A percentile compares a stretch with the other conserved stretches of the same genome.
Evolutionary conservation across 2,888 invertebrate species (phyloP).

Genomic region (Ashinkailepas kermadecensis): DNA sequence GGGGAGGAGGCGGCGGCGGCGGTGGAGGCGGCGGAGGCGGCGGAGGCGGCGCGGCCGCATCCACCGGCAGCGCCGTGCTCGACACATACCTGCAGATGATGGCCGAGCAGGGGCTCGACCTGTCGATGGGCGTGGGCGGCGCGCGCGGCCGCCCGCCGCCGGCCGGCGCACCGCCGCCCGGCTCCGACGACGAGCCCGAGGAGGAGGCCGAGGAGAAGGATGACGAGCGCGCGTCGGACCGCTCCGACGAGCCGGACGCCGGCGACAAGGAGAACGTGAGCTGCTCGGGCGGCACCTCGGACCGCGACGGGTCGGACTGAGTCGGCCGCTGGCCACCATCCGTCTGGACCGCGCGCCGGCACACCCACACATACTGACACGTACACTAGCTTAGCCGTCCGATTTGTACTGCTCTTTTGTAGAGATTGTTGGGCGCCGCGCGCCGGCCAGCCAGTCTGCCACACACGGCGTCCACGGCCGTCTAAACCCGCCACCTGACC

Average conservation of each 20-base stretch:
- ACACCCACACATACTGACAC: neutral
- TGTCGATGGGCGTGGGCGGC: slow-evolving; percentile 23
- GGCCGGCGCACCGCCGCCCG: neutral
- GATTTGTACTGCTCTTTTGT: slow-evolving; percentile 21
- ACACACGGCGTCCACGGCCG: neutral
- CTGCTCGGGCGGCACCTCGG: slow-evolving; percentile 19
- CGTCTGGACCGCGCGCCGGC: neutral
- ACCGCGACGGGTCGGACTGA: slow-evolving; percentile 14
- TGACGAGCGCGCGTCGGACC: neutral
- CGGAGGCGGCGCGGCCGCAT: slow-evolving; percentile 56
- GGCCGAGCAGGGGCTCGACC: slow-evolving; percentile 43
- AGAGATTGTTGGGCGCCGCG: neutral
- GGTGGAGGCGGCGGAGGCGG: slow-evolving; percentile 30
- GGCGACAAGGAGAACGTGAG: slow-evolving; percentile 19
- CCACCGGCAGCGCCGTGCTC: slow-evolving; percentile 67
- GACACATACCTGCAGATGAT: slow-evolving; percentile 84
- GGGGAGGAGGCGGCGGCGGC: slow-evolving; percentile 23
- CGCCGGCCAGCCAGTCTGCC: neutral
- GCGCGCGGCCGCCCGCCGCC: neutral
- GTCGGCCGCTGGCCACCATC: neutral
- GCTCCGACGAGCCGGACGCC: slow-evolving; percentile 12
- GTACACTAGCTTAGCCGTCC: slow-evolving; percentile 19
- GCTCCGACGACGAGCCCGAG: neutral
- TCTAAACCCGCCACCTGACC: neutral
- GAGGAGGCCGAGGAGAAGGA: neutral